Conservation (phyloP, 2,888 invertebrate genomes). For the Ornithoptera priamus region DNA sequence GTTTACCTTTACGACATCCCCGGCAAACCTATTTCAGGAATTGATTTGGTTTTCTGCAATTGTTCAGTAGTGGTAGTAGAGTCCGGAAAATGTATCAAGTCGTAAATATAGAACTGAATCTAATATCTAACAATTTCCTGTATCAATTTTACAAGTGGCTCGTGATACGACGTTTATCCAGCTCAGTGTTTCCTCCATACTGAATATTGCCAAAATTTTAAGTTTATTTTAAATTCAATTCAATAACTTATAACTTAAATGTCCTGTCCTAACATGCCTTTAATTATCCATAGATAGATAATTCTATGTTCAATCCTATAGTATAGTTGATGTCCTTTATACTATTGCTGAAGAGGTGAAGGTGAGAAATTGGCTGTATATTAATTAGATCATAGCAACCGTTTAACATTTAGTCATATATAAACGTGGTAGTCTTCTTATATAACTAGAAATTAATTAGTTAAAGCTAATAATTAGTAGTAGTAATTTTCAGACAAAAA, state of each 20-base stretch:
- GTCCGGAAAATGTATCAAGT: background rate
- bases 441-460: no score
- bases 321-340: no score
- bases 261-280: background rate
- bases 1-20: background rate
- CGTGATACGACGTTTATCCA: slow-evolving; percentile 9
- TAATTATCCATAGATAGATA: no score
- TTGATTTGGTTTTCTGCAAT: background rate
- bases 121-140: slow-evolving; percentile 3
- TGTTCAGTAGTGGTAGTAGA: background rate
- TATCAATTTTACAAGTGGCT: slow-evolving; percentile 11
- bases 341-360: no score
- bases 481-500: no score
- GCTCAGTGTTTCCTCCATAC: slow-evolving; percentile 23
- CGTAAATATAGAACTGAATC: slow-evolving; percentile 10
- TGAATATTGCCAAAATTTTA: background rate
- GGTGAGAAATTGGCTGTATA: no score
- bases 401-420: no score
- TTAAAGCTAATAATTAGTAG: no score
- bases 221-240: background rate
- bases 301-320: no score
- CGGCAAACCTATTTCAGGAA: background rate
- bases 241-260: background rate
- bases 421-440: no score
- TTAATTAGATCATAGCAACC: no score